Base-by-base conservation (phyloP, 2,888 invertebrate species). In the Lithophane socia region DNA sequence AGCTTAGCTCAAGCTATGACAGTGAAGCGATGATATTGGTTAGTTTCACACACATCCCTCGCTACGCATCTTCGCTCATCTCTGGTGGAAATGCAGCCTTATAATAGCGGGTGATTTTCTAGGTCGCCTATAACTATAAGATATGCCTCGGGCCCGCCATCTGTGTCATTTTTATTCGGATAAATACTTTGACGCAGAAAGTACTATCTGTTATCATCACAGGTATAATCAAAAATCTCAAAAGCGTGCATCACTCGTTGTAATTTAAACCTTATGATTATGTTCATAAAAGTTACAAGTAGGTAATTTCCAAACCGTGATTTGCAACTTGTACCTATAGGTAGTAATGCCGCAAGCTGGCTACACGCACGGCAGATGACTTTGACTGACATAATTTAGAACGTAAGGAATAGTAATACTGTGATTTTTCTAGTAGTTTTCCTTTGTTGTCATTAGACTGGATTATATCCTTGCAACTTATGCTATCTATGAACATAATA, bases 161-260 rank as follows among this genome's bases (percentile, higher is more conserved):
- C 47, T 47, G 44, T 24, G 24, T 18, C 10, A 24, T 24, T 16
- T 47, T 65, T 64, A 44, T 44, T 13, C 2, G 44, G n/a, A 65
- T 63, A 71, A 37, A n/a, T 18, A 49, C 24, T 47, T 12, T 18
- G 24, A 47, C 18, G 18, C 47, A 49, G 29, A 37, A 44, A 29
- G 10, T 42, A 69, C 69, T 21, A 24, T 42, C 24, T 42, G 42
- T 72, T 68, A 54, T 52, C 47, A 44, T 44, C 47, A 66, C n/a
- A 63, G 37, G 13, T 16, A 47, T 18, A 24, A n/a, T 69, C 16
- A 58, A 37, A 8, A 16, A 16, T 56, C 16, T 12, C 21, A 54
- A 47, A 16, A 49, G 54, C 13, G 29, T 52, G n/a, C 21, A 4
- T 18, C 29, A 52, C 52, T 13, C 8, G 13, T 58, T n/a, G 58